Conservation (phyloP, 1,140 invertebrate genomes). For the Carposina sasakii region DNA sequence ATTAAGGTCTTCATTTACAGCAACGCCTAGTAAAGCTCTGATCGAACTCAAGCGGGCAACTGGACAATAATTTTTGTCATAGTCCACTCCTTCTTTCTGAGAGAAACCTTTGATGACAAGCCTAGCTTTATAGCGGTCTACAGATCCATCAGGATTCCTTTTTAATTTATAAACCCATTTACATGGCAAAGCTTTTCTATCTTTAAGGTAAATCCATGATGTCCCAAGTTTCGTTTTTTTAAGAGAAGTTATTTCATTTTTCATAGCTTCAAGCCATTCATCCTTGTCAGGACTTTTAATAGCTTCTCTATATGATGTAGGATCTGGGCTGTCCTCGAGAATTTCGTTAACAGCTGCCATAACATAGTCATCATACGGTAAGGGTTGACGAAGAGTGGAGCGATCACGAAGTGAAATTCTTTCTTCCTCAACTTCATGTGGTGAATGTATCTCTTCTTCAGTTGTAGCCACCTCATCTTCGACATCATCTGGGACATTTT, state of each 20-base stretch:
- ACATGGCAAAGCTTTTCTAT: slow-evolving; percentile 30
- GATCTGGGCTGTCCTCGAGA: slow-evolving; percentile 1
- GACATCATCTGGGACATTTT: too few relatives aligned
- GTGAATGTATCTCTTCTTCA: too few relatives aligned
- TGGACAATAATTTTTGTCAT: slow-evolving; percentile 43
- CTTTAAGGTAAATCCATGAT: slow-evolving; percentile 27
- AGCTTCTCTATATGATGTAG: slow-evolving; percentile 6
- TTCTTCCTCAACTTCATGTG: too few relatives aligned
- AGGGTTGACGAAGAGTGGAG: background rate
- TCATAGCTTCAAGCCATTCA: slow-evolving; percentile 25
- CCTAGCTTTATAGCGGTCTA: slow-evolving; percentile 50
- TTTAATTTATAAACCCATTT: slow-evolving; percentile 58
- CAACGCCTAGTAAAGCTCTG: slow-evolving; percentile 7
- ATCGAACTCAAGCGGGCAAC: slow-evolving; percentile 21
- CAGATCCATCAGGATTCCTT: slow-evolving; percentile 26
- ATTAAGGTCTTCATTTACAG: slow-evolving; percentile 8
- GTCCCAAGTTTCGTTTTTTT: slow-evolving; percentile 21
- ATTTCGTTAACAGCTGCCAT: slow-evolving; percentile 7
- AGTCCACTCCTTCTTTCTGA: slow-evolving; percentile 38
- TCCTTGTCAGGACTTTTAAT: slow-evolving; percentile 5
- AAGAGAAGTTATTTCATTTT: slow-evolving; percentile 21
- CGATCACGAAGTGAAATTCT: too few relatives aligned
- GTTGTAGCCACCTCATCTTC: too few relatives aligned
- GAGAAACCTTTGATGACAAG: slow-evolving; percentile 44
- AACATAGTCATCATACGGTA: slow-evolving; percentile 6